These are phyloP conservation scores for Laterallus jamaicensis DNA, from an alignment of 2,113 vertebrate genomes.

Conservation along the genomic window DNA sequence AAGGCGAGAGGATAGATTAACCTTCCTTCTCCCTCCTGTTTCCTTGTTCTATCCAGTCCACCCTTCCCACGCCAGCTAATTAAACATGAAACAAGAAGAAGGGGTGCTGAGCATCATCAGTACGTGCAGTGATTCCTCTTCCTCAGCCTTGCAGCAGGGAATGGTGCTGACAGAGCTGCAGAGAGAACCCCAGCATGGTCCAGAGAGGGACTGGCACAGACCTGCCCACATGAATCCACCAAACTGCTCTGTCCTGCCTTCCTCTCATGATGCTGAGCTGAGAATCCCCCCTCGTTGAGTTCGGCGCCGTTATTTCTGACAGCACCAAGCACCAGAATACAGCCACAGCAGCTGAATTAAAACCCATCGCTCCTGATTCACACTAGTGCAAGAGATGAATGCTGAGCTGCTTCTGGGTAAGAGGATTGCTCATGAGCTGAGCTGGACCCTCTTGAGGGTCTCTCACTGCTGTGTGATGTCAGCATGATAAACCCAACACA, in stretches of 20 bases:
- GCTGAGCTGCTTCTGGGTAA: not conserved
- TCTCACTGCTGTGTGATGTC: not conserved
- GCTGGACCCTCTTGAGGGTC: not conserved
- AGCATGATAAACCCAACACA: fast-evolving
- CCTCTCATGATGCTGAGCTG: fast-evolving
- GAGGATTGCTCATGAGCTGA: not conserved
- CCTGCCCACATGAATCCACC: fast-evolving
- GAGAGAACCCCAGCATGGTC: not conserved
- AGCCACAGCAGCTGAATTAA: fast-evolving
- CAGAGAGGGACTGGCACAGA: not conserved
- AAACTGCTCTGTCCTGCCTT: not conserved
- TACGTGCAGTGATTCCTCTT: not conserved
- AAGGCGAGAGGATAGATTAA: conserved; percentile 62
- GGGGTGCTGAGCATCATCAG: conserved; percentile 17
- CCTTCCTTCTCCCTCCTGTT: conserved; percentile 57
- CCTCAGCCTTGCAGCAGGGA: not conserved
- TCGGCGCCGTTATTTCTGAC: not conserved
- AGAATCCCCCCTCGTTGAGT: fast-evolving
- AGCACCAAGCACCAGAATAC: not conserved
- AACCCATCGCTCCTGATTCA: not conserved
- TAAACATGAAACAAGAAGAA: conserved; percentile 46
- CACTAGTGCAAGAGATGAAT: not conserved
- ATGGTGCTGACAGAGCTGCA: not conserved
- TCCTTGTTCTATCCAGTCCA: conserved; percentile 32
- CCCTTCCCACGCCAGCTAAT: conserved; percentile 50